A percentile compares a stretch with the other conserved stretches of the same genome.
Conservation (phyloP, 2,888 invertebrate genomes). For the Melikaiella ostensackeni region DNA sequence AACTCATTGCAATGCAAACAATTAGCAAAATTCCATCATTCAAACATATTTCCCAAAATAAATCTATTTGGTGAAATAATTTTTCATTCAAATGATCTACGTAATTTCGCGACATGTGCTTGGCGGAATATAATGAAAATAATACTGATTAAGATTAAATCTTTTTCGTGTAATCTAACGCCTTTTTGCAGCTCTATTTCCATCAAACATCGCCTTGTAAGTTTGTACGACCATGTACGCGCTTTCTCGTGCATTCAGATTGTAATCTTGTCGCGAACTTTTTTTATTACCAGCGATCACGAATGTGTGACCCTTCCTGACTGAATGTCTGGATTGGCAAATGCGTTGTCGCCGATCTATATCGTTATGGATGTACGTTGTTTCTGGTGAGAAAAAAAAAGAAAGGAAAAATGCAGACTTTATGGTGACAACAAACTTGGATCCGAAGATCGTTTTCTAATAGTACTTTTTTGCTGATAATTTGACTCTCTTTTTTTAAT, state of each 20-base stretch:
- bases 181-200: constrained; percentile 47
- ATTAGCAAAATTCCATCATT: too few relatives aligned
- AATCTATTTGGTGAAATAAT: too few relatives aligned
- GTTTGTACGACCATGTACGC: constrained; percentile 56
- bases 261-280: constrained; percentile 61
- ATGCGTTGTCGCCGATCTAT: constrained; percentile 44
- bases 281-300: constrained; percentile 72
- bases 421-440: neutral
- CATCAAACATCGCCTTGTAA: constrained; percentile 50
- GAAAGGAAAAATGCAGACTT: neutral
- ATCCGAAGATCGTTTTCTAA: neutral
- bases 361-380: constrained; percentile 39
- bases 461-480: neutral
- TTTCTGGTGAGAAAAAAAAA: neutral
- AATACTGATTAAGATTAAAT: neutral
- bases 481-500: too few relatives aligned
- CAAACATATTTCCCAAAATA: too few relatives aligned
- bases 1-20: too few relatives aligned
- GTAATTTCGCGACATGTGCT: neutral
- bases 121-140: neutral
- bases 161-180: constrained; percentile 44
- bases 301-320: constrained; percentile 58
- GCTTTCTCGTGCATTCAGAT: constrained; percentile 68
- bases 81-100: too few relatives aligned
- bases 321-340: constrained; percentile 51